These are phyloP conservation scores for Tiliacea aurago DNA, from an alignment of 2,888 invertebrate species.

Conservation along the genomic window DNA sequence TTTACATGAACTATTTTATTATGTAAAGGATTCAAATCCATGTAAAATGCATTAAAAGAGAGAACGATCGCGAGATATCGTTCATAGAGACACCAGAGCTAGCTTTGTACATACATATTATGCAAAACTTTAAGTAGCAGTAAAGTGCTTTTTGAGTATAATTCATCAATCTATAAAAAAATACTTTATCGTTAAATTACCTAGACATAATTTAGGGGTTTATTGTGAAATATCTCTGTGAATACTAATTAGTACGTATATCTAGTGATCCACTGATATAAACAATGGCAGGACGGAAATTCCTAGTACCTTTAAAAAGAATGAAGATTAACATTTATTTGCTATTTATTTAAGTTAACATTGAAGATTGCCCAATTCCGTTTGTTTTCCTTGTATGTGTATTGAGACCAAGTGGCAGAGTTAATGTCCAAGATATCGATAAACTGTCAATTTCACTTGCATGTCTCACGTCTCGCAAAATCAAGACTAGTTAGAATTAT, in stretches of 20 bases:
- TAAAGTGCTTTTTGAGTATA: constrained; percentile 74
- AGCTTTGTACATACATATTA: constrained; percentile 81
- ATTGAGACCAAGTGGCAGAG: constrained; percentile 33
- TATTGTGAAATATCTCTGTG: constrained; percentile 72
- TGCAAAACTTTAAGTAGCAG: constrained; percentile 71
- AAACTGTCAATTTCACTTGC: constrained; percentile 13
- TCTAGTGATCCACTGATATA: constrained; percentile 56
- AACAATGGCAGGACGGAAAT: constrained; percentile 54
- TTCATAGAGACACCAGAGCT: constrained; percentile 64
- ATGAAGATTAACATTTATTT: constrained; percentile 48
- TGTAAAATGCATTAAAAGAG: constrained; percentile 66
- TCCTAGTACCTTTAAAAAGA: constrained; percentile 33
- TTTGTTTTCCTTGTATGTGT: constrained; percentile 20
- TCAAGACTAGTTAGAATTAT: constrained; percentile 42
- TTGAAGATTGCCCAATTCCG: constrained; percentile 41
- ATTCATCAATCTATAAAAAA: constrained; percentile 69
- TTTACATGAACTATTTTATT: constrained; percentile 49
- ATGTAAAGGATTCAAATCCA: constrained; percentile 64
- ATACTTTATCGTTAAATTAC: constrained; percentile 71
- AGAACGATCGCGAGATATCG: constrained; percentile 52
- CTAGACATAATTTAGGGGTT: constrained; percentile 72
- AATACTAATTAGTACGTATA: constrained; percentile 68
- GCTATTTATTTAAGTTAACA: constrained; percentile 60
- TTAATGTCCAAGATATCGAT: constrained; percentile 6
- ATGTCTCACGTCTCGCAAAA: constrained; percentile 27